phyloP scores from a whole-genome alignment of 2,888 invertebrate genomes.

The Sminthurinus aureus region DNA sequence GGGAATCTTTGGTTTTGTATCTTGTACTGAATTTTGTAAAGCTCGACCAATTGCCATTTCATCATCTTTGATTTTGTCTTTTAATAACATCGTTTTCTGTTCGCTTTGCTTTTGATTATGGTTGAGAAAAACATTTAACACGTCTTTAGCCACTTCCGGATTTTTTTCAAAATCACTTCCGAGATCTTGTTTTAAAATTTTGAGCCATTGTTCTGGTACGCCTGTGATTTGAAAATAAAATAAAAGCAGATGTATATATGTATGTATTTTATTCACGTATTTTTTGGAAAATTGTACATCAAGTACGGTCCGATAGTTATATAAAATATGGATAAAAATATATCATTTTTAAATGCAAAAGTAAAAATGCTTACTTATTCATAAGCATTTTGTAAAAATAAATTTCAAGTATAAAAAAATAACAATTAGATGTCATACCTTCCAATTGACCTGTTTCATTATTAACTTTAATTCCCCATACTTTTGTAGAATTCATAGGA shows the following conservation, averaged over 20 bases:
- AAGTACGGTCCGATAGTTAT: too few species aligned
- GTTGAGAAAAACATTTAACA: background rate
- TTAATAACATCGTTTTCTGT: background rate
- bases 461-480: slow-evolving; percentile 87
- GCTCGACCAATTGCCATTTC: slow-evolving; percentile 1
- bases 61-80: slow-evolving; percentile 9
- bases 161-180: slow-evolving; percentile 63
- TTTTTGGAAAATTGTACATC: too few species aligned
- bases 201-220: slow-evolving; percentile 78
- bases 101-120: background rate
- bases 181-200: slow-evolving; percentile 81
- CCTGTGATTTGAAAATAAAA: slow-evolving; percentile 56
- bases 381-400: too few species aligned
- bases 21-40: background rate
- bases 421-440: slow-evolving; percentile 65
- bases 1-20: background rate
- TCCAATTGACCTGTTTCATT: slow-evolving; percentile 78
- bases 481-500: slow-evolving; percentile 84
- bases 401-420: too few species aligned
- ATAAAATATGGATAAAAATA: too few species aligned
- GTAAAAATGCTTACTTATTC: too few species aligned
- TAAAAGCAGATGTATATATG: too few species aligned
- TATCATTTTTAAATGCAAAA: too few species aligned
- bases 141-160: slow-evolving; percentile 17
- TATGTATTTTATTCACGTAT: too few species aligned